Evolutionary conservation across 2,888 invertebrate genomes (phyloP), one percentile per base, ranked within the genome.

Genomic region (Drosophila borborema): DNA sequence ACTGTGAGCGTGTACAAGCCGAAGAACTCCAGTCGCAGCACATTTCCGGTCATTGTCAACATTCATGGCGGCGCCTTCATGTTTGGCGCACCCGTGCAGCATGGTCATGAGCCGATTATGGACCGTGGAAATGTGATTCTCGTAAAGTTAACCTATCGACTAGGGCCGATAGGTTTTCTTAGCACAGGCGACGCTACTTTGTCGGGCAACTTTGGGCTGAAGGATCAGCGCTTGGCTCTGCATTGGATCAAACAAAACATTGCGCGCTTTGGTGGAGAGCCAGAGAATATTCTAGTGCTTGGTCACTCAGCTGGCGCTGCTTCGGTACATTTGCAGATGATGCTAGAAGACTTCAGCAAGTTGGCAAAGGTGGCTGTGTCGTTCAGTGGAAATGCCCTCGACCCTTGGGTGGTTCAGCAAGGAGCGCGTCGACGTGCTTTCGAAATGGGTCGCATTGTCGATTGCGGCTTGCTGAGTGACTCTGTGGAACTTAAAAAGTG

Each of bases 231-330:
- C 0, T 46, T 82, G 23, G 82, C 81, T 1, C 20, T 82, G n/a
- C 64, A 69, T 2, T 82, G 82, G 82, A 74, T 82, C 14, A 82
- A 60, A 20, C 23, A 43, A 8, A 81, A 82, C 20, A 83, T 82
- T 8, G 65, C 20, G 0, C 96, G 96, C 4, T 82, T 82, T 18
- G 81, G 78, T 0, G 82, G 82, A 0, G 73, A 75, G 0, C 95
- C 96, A 1, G 94, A 95, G 53, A 95, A 95, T 68, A 94, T 97
- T 23, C 96, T 96, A 0, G 91, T 97, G 6, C 92, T 94, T 0
- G 97, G 97, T 4, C 94, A 95, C 88, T 96, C 96, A 5, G 96
- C 97, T 0, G 97, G 97, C 0, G 96, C 95, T 36, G 96, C 95
- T 8, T 96, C 96, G 81, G 96, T 96, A 0, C 96, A 96, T 90